Percentiles rank a stretch among this genome's conserved stretches.
Evolutionary conservation across 2,888 invertebrate species (phyloP).

Genomic region (Nemotelus nigrinus): DNA sequence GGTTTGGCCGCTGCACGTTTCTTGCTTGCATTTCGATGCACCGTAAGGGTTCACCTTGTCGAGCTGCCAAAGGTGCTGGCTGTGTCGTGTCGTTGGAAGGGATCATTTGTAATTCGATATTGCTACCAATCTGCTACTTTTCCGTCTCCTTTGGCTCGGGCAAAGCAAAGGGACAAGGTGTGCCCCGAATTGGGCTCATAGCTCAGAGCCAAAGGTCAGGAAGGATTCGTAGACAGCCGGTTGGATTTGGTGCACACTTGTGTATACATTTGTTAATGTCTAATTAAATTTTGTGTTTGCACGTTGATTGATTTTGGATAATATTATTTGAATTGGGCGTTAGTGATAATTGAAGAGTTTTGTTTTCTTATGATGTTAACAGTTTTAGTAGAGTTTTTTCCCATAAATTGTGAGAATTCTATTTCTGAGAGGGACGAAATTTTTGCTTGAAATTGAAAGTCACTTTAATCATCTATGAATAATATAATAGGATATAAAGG

Average conservation of each 20-base stretch:
- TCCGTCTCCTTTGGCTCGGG: constrained; percentile 9
- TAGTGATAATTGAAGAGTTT: no score
- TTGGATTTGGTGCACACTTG: neutral
- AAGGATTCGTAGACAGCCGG: constrained; percentile 28
- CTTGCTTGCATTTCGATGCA: neutral
- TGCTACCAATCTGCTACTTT: constrained; percentile 45
- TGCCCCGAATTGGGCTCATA: neutral
- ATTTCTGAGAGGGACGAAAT: no score
- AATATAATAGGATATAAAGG: no score
- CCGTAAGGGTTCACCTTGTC: constrained; percentile 35
- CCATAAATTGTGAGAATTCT: no score
- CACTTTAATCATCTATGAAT: no score
- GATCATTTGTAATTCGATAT: constrained; percentile 28
- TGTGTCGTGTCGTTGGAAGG: constrained; percentile 10
- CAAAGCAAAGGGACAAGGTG: constrained; percentile 8
- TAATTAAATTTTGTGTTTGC: constrained; percentile 5
- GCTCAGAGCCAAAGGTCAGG: constrained; percentile 16
- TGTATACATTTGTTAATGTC: constrained; percentile 27
- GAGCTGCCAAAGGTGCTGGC: constrained; percentile 28
- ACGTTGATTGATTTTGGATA: neutral
- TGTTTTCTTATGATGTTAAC: no score
- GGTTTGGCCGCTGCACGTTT: constrained; percentile 2
- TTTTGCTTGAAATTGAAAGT: no score
- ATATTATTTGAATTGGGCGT: neutral
- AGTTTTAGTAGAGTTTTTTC: no score